Evolutionary conservation across 2,888 invertebrate species (phyloP).

Genomic region (Acanthosepion esculentum): DNA sequence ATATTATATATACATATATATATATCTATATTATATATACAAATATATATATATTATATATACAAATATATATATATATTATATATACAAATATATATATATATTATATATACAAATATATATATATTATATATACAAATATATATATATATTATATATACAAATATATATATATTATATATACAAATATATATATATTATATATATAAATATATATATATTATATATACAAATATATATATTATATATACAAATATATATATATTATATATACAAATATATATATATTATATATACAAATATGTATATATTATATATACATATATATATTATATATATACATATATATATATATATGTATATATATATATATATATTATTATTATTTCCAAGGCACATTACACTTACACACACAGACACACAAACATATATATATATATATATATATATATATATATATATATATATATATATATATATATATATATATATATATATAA

Average conservation of each 20-base stretch:
- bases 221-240: not conserved
- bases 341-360: not conserved
- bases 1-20: not conserved
- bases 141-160: not conserved
- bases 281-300: not conserved
- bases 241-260: not conserved
- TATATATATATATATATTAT: conserved; percentile 25
- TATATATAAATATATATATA: not conserved
- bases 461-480: not conserved
- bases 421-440: too few relatives aligned
- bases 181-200: conserved; percentile 33
- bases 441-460: not conserved
- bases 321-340: not conserved
- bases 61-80: not conserved
- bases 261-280: conserved; percentile 33
- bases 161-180: not conserved
- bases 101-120: not conserved
- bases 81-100: conserved; percentile 33
- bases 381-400: not conserved
- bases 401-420: too few relatives aligned
- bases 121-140: not conserved
- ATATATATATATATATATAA: not conserved
- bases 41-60: not conserved
- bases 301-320: not conserved
- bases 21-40: not conserved